Base-by-base conservation (phyloP, 53 echinoderm and acorn worm species). In the Echinarachnius parma region DNA sequence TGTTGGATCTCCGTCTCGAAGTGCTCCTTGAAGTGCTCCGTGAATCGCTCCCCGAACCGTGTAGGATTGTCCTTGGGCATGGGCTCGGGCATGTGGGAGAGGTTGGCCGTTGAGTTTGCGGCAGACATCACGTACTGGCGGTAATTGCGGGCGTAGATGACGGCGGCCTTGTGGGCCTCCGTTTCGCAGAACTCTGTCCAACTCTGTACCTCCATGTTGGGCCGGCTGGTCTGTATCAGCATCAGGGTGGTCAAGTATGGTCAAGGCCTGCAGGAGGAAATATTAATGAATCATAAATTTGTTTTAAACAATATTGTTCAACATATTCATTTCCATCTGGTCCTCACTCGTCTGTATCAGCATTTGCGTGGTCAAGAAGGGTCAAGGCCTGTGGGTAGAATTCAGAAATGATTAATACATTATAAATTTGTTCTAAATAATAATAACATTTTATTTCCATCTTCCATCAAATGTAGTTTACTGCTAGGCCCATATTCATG, bases 1-100 rank as follows among this genome's bases (percentile, higher is more conserved):
- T 86, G 66, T 24, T 79, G 77, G 4, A 77, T 83, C 42, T 96
- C 96, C 8, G 84, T 57, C 52, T 96, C 96, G 54, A 96, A 96
- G 61, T 96, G 96, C 45, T 96, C 96, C 39, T 81, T 27, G 76
- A 96, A 96, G 72, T 96, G 96, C 48, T 96, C 91, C 21, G 87
- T 82, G 77, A 91, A 96, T 23, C 88, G 66, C 27, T 79, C 82
- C 25, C 87, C 96, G 46, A 91, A 87, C 62, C 87, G 52, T 54
- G 53, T 85, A n/a, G 86, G 80, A 18, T 84, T 81, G 13, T 84
- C 84, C 61, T 78, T 75, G 31, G 90, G 90, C 28, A 62, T 32
- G 34, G 78, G 57, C 10, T 91, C 80, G 7, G 74, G 37, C 14
- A 56, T 42, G 15, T 54, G 74, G 5, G 57, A 25, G 24, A 37